Conservation (phyloP, 2,113 vertebrate species). For the Odobenus rosmarus region DNA sequence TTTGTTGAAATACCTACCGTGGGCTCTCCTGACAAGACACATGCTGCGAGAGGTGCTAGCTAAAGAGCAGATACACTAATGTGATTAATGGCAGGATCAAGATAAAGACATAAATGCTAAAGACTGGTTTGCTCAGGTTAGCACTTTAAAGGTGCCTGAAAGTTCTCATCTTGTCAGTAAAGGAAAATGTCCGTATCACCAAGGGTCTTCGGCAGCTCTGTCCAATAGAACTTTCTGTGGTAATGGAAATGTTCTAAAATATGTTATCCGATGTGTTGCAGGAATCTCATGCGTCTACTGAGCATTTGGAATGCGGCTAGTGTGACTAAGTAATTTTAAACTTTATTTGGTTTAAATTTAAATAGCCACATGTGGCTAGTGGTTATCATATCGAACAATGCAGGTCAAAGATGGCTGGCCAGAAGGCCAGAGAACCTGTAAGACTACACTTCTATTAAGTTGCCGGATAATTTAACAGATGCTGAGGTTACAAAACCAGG, state of each 20-base stretch:
- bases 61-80: background rate
- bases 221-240: background rate
- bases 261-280: background rate
- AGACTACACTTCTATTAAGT: background rate
- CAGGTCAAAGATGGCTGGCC: background rate
- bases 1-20: background rate
- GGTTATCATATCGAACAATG: background rate
- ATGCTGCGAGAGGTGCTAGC: background rate
- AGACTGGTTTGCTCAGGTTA: background rate
- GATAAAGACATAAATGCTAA: background rate
- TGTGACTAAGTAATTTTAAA: background rate
- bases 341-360: background rate
- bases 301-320: background rate
- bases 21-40: background rate
- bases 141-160: background rate
- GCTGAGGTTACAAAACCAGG: background rate
- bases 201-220: background rate
- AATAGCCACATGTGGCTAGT: background rate
- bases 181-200: background rate
- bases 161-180: background rate
- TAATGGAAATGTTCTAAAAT: background rate
- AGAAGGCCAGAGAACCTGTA: background rate
- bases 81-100: background rate
- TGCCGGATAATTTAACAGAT: background rate
- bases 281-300: fast-evolving